These are phyloP conservation scores for Nesidiocoris tenuis DNA, from an alignment of 2,888 invertebrate genomes.

Conservation along the genomic window DNA sequence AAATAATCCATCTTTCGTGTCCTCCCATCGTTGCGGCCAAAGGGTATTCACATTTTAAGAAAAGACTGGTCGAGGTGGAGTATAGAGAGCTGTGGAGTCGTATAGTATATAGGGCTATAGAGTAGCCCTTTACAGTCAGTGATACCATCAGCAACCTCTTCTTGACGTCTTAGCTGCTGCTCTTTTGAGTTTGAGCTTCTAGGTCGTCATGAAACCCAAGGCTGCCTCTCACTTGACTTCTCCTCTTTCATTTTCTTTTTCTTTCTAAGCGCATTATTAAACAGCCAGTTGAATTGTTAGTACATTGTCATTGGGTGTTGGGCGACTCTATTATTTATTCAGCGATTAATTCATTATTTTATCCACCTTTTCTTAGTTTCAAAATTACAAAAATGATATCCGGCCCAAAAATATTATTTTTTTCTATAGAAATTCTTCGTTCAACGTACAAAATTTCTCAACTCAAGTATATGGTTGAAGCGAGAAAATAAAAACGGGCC, in stretches of 20 bases:
- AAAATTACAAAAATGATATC: too few relatives aligned
- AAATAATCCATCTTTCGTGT: not conserved
- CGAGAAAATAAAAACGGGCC: too few relatives aligned
- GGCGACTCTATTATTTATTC: too few relatives aligned
- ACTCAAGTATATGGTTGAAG: too few relatives aligned
- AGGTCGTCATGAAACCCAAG: not conserved
- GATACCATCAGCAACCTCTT: not conserved
- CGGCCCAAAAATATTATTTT: too few relatives aligned
- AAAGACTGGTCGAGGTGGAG: not conserved
- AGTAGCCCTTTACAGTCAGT: not conserved
- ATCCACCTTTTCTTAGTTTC: too few relatives aligned
- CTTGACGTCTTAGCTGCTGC: not conserved
- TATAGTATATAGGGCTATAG: not conserved
- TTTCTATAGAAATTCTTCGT: too few relatives aligned
- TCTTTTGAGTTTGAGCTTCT: not conserved
- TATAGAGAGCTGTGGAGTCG: not conserved
- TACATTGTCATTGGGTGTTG: not conserved
- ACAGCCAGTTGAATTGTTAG: not conserved
- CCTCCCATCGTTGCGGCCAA: not conserved
- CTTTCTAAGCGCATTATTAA: not conserved
- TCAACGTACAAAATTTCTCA: too few relatives aligned
- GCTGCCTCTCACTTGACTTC: not conserved
- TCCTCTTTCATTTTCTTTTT: not conserved
- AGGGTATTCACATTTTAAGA: not conserved
- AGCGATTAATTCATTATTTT: too few relatives aligned